Evolutionary conservation across 2,888 invertebrate genomes (phyloP).

Genomic region (Esperia sulphurella): DNA sequence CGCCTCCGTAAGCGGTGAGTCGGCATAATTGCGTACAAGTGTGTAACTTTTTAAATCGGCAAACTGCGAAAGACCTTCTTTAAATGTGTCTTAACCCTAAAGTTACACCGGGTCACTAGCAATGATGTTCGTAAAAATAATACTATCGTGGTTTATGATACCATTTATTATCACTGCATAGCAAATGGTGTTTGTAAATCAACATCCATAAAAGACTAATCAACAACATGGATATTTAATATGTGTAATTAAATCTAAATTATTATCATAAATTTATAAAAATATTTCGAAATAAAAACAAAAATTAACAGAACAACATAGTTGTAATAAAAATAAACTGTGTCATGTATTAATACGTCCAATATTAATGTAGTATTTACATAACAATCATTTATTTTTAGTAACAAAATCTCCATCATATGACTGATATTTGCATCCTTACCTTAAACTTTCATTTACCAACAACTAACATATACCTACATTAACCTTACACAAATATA

Average conservation of each 20-base stretch:
- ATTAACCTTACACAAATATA: no score
- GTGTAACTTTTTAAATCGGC: no score
- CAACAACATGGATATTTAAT: conserved; percentile 76
- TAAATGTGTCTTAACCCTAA: no score
- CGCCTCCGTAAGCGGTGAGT: no score
- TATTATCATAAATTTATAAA: conserved; percentile 55
- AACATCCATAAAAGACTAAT: conserved; percentile 78
- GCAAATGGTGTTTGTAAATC: conserved; percentile 77
- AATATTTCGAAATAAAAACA: conserved; percentile 38
- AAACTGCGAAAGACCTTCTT: no score
- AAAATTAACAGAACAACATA: conserved; percentile 39
- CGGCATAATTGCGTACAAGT: no score
- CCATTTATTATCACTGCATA: conserved; percentile 77
- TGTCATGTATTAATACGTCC: conserved; percentile 62
- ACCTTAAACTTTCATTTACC: background rate
- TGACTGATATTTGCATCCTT: conserved; percentile 27
- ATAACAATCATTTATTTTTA: conserved; percentile 43
- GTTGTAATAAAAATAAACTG: conserved; percentile 58
- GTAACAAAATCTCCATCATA: conserved; percentile 45
- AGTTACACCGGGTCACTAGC: no score
- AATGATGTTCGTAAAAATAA: no score
- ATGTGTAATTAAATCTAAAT: conserved; percentile 57
- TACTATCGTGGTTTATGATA: conserved; percentile 35
- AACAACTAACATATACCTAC: background rate
- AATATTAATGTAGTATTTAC: conserved; percentile 50